Percentiles rank a stretch among this genome's conserved stretches.
These are phyloP conservation scores for Muschampia plurimacula DNA, from an alignment of 2,888 invertebrate genomes.

Conservation along the genomic window DNA sequence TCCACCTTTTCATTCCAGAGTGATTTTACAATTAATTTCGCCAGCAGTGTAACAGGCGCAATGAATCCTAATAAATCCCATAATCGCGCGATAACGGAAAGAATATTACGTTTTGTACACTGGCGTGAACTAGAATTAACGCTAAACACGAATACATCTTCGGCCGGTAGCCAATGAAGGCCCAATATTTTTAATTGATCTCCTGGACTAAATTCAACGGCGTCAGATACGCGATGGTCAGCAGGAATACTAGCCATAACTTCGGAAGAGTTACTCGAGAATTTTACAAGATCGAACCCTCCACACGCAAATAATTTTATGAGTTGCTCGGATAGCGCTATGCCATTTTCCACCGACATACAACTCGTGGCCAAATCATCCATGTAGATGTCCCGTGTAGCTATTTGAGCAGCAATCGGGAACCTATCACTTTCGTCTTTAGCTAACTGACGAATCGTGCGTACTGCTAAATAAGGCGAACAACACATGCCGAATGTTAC, in stretches of 20 bases:
- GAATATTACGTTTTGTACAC: conserved; percentile 25
- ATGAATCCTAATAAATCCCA: conserved; percentile 42
- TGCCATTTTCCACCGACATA: neutral
- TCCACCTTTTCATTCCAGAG: conserved; percentile 15
- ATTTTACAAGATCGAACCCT: conserved; percentile 14
- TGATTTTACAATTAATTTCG: conserved; percentile 40
- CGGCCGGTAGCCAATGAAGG: neutral
- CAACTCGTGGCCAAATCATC: conserved; percentile 4
- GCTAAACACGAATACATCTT: neutral
- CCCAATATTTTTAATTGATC: conserved; percentile 13
- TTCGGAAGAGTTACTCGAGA: conserved; percentile 5
- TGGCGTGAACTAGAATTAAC: neutral
- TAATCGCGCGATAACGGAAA: conserved; percentile 40
- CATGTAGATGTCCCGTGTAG: neutral
- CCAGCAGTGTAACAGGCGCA: conserved; percentile 40
- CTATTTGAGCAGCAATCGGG: neutral
- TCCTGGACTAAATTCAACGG: conserved; percentile 5
- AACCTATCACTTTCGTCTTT: neutral
- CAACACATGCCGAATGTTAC: conserved; percentile 4
- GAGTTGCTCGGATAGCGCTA: neutral
- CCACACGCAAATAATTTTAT: conserved; percentile 1
- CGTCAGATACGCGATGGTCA: conserved; percentile 7
- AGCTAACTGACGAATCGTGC: neutral
- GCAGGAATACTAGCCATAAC: conserved; percentile 2
- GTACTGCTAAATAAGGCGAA: neutral